These are phyloP conservation scores for Cichladusa arquata DNA, from an alignment of 2,113 vertebrate genomes.

Conservation along the genomic window DNA sequence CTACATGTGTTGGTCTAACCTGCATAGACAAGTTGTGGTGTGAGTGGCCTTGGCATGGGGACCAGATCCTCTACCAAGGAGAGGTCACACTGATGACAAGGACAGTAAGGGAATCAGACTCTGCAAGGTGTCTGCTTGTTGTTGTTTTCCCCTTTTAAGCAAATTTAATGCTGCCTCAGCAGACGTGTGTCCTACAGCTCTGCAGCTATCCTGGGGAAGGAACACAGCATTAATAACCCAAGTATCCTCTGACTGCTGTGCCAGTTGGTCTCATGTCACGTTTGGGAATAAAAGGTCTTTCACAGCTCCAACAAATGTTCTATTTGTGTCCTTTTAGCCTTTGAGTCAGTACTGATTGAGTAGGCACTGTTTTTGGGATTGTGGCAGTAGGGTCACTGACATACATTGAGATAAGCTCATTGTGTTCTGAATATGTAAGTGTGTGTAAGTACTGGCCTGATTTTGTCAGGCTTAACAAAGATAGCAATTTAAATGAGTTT, in stretches of 20 bases:
- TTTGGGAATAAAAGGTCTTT: not conserved
- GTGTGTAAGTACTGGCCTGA: not conserved
- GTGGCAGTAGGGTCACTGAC: not conserved
- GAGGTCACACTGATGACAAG: not conserved
- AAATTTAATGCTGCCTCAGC: constrained; percentile 23
- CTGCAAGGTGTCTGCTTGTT: not conserved
- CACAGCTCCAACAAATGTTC: not conserved
- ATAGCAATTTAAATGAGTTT: not conserved
- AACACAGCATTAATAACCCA: not conserved
- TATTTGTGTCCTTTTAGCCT: not conserved
- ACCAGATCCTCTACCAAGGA: not conserved
- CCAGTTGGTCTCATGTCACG: not conserved
- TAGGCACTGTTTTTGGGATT: not conserved
- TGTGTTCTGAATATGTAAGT: not conserved
- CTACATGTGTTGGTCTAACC: not conserved
- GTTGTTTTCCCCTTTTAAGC: constrained; percentile 22
- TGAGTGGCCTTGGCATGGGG: not conserved
- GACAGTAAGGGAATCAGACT: not conserved
- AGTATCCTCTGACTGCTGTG: not conserved
- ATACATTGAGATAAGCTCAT: not conserved
- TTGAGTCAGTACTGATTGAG: not conserved
- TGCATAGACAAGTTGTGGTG: not conserved
- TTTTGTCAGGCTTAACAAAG: not conserved
- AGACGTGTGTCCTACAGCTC: not conserved
- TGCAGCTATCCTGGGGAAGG: not conserved